These are phyloP conservation scores for Palaemon carinicauda DNA, from an alignment of 1,140 invertebrate species.

Conservation along the genomic window DNA sequence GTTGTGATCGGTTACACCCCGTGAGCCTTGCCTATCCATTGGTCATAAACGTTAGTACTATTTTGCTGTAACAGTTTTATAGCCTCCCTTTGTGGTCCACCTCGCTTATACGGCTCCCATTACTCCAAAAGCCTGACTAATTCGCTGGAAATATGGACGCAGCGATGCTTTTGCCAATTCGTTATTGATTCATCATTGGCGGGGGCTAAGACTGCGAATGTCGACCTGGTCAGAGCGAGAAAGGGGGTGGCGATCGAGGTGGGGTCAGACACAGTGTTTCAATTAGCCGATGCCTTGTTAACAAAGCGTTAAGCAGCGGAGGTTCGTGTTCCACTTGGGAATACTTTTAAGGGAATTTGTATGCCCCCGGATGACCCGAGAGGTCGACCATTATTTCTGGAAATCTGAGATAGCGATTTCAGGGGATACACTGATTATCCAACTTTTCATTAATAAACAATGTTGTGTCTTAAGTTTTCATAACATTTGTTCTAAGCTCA, in stretches of 20 bases:
- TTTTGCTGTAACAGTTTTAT: constrained; percentile 2
- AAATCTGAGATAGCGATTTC: too few relatives aligned
- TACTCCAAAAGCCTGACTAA: constrained; percentile 2
- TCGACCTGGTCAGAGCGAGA: background rate
- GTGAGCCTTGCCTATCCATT: background rate
- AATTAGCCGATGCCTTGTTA: background rate
- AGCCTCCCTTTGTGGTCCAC: background rate
- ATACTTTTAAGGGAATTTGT: too few relatives aligned
- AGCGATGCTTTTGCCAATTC: background rate
- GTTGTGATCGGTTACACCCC: constrained; percentile 1
- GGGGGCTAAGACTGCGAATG: background rate
- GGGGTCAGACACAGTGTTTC: background rate
- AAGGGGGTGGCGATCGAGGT: background rate
- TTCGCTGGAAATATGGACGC: background rate
- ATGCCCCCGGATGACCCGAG: too few relatives aligned
- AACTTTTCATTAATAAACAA: too few relatives aligned
- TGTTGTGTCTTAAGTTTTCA: too few relatives aligned
- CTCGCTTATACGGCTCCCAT: background rate
- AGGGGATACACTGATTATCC: too few relatives aligned
- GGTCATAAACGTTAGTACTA: background rate
- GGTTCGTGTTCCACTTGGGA: too few relatives aligned
- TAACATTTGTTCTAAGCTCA: too few relatives aligned
- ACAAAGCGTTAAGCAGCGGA: background rate
- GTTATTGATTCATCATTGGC: background rate
- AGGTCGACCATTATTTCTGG: too few relatives aligned